Conservation (phyloP, 2,888 invertebrate genomes). For the Nemoura dubitans region DNA sequence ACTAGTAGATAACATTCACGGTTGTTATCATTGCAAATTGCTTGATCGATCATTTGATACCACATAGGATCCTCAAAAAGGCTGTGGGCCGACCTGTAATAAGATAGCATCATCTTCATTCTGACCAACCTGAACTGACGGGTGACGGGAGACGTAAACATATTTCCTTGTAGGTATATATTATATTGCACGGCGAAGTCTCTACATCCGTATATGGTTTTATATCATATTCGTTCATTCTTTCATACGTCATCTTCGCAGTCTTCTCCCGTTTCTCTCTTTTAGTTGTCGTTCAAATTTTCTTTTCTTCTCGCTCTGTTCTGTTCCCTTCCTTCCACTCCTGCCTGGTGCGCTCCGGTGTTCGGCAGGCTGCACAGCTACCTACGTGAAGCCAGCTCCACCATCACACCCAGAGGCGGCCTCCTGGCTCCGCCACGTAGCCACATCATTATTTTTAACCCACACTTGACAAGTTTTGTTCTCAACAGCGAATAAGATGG, state of each 20-base stretch:
- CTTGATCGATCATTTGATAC: too few species aligned
- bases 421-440: not conserved
- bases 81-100: not conserved
- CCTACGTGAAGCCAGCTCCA: not conserved
- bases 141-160: not conserved
- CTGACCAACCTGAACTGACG: not conserved
- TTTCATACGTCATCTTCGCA: not conserved
- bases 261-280: not conserved
- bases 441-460: constrained; percentile 12
- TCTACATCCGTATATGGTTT: not conserved
- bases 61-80: too few species aligned
- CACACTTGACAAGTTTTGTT: constrained; percentile 12
- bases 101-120: not conserved
- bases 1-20: too few species aligned
- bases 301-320: not conserved
- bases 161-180: not conserved
- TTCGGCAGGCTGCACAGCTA: too few species aligned
- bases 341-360: too few species aligned
- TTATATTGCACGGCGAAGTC: not conserved
- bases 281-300: not conserved
- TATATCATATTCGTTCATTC: constrained; percentile 15
- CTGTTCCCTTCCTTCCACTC: not conserved
- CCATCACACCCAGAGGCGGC: not conserved
- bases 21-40: too few species aligned
- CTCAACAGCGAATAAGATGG: constrained; percentile 12